phyloP scores from a whole-genome alignment of 92 coral and sea anemone species.

The Porites evermanni region DNA sequence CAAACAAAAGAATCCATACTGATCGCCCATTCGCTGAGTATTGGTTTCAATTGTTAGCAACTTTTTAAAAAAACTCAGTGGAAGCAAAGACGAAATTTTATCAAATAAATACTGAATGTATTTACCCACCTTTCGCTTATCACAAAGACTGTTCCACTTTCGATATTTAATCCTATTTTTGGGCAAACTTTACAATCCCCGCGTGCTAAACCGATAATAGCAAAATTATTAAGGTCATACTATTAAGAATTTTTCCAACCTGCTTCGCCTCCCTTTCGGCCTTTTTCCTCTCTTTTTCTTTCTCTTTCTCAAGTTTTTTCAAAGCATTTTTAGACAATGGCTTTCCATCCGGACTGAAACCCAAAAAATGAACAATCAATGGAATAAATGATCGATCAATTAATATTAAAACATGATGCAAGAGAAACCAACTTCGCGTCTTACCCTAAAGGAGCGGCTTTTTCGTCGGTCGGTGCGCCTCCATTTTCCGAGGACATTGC shows the following conservation, averaged over 20 bases:
- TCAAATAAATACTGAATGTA: no score
- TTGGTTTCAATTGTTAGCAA: no score
- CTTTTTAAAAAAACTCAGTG: no score
- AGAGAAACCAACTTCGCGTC: not conserved
- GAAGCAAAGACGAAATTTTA: no score
- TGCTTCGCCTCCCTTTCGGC: slow-evolving; percentile 91
- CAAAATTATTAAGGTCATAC: not conserved
- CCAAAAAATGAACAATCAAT: not conserved
- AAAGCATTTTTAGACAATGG: slow-evolving; percentile 95
- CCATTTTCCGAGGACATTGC: slow-evolving; percentile 41
- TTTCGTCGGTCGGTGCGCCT: slow-evolving; percentile 35
- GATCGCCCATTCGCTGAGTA: no score
- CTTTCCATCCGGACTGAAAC: slow-evolving; percentile 87
- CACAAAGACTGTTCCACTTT: no score
- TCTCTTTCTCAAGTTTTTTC: slow-evolving; percentile 94
- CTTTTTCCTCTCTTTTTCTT: slow-evolving; percentile 95
- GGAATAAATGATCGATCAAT: not conserved
- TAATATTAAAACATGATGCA: not conserved
- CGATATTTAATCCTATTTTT: no score
- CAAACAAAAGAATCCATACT: no score
- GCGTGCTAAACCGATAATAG: not conserved
- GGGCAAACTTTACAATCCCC: not conserved
- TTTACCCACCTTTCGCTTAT: no score
- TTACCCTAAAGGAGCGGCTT: slow-evolving; percentile 28
- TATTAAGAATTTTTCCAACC: slow-evolving; percentile 55